These are phyloP conservation scores for Oncopodura yosiiana DNA, from an alignment of 1,140 invertebrate genomes.

Conservation along the genomic window DNA sequence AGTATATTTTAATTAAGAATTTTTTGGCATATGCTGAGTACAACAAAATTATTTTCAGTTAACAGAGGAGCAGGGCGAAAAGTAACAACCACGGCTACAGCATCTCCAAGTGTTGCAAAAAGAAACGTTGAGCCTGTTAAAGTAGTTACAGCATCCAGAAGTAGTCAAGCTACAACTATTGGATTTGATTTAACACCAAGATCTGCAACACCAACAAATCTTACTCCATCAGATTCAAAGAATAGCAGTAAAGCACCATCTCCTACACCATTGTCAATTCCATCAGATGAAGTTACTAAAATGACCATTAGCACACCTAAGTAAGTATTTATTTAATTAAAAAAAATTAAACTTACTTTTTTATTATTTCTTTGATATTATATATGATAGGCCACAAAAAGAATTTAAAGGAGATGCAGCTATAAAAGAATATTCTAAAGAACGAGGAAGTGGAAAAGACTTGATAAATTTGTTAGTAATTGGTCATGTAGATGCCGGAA, in stretches of 20 bases:
- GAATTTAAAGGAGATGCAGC: constrained; percentile 39
- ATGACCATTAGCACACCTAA: constrained; percentile 6
- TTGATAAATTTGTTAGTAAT: constrained; percentile 90
- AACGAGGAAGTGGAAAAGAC: constrained; percentile 61
- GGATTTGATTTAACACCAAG: constrained; percentile 27
- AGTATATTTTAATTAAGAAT: too few relatives aligned
- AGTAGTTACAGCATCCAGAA: constrained; percentile 24
- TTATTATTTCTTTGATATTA: constrained; percentile 2
- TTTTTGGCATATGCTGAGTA: too few relatives aligned
- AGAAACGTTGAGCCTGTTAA: constrained; percentile 12
- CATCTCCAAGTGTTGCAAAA: background rate
- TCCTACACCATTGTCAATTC: constrained; percentile 5
- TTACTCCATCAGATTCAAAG: constrained; percentile 1
- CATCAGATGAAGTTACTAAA: background rate
- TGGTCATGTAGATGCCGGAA: constrained; percentile 98
- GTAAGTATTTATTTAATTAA: constrained; percentile 2
- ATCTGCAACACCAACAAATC: background rate
- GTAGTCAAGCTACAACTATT: constrained; percentile 16
- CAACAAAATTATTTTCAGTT: too few relatives aligned
- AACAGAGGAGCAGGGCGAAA: too few relatives aligned
- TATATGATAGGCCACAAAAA: constrained; percentile 23
- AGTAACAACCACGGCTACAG: background rate
- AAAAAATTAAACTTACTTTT: background rate
- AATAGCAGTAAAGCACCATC: constrained; percentile 15
- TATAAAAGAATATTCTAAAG: constrained; percentile 54